These are phyloP conservation scores for Ditylenchus dipsaci DNA, from an alignment of 1,140 invertebrate genomes.

Conservation along the genomic window DNA sequence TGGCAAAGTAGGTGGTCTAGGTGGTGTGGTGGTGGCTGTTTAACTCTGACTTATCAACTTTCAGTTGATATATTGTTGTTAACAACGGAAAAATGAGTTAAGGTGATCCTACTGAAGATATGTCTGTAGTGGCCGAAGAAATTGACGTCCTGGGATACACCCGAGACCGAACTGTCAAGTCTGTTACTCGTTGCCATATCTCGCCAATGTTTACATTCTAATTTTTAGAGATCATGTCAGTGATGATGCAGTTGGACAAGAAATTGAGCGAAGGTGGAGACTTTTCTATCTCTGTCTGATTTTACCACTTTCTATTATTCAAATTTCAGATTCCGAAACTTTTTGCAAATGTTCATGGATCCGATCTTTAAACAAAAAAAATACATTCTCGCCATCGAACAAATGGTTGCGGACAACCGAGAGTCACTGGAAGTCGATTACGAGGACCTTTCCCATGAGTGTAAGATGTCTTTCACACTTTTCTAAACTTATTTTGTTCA, in stretches of 20 bases:
- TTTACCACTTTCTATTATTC: too few species aligned
- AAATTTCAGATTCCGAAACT: constrained; percentile 52
- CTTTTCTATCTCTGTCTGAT: constrained; percentile 74
- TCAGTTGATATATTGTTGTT: too few species aligned
- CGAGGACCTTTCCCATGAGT: constrained; percentile 75
- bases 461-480: not conserved
- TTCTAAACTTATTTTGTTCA: too few species aligned
- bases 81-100: too few species aligned
- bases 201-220: too few species aligned
- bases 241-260: constrained; percentile 87
- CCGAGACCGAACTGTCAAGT: constrained; percentile 67
- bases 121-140: constrained; percentile 8
- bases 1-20: too few species aligned
- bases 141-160: constrained; percentile 87
- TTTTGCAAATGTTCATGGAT: constrained; percentile 49
- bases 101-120: constrained; percentile 64
- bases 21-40: too few species aligned
- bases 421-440: constrained; percentile 89
- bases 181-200: too few species aligned
- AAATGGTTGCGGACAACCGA: constrained; percentile 63
- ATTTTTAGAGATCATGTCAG: constrained; percentile 80
- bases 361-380: constrained; percentile 30
- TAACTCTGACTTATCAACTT: too few species aligned
- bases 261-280: constrained; percentile 93
- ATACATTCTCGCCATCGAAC: constrained; percentile 48